Percentiles rank a stretch among this genome's conserved stretches.
Evolutionary conservation across 2,888 invertebrate species (phyloP).

Genomic region (Aphelenchoides bicaudatus): DNA sequence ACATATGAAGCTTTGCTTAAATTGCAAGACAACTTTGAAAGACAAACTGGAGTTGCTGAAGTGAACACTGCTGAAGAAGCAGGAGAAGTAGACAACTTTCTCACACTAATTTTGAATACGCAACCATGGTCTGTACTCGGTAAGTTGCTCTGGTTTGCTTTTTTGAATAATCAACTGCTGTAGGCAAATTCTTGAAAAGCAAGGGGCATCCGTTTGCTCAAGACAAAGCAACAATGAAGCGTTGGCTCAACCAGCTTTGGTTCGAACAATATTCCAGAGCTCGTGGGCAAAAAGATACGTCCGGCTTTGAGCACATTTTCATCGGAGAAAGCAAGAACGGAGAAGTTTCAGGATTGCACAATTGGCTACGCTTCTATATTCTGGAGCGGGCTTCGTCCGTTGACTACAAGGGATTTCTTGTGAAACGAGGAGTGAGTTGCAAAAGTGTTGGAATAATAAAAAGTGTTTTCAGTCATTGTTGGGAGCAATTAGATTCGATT

Average conservation of each 20-base stretch:
- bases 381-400: slow-evolving; percentile 67
- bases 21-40: slow-evolving; percentile 81
- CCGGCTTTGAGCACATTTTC: slow-evolving; percentile 88
- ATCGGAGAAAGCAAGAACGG: slow-evolving; percentile 78
- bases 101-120: slow-evolving; percentile 32
- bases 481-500: slow-evolving; percentile 48
- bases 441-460: not conserved
- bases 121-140: slow-evolving; percentile 38
- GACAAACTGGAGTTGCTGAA: slow-evolving; percentile 64
- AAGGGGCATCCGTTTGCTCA: slow-evolving; percentile 50
- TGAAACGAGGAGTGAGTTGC: slow-evolving; percentile 51
- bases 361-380: slow-evolving; percentile 80
- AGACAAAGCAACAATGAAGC: slow-evolving; percentile 51
- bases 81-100: slow-evolving; percentile 27
- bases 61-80: slow-evolving; percentile 36
- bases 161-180: too few relatives aligned
- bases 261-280: slow-evolving; percentile 75
- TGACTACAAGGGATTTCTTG: slow-evolving; percentile 57
- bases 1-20: slow-evolving; percentile 73
- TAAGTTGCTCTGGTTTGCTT: slow-evolving; percentile 22
- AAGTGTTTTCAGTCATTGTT: slow-evolving; percentile 39
- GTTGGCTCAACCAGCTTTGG: slow-evolving; percentile 63
- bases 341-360: slow-evolving; percentile 74
- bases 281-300: slow-evolving; percentile 73
- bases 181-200: too few relatives aligned